These are phyloP conservation scores for Brassicogethes aeneus DNA, from an alignment of 2,888 invertebrate genomes.

Conservation along the genomic window DNA sequence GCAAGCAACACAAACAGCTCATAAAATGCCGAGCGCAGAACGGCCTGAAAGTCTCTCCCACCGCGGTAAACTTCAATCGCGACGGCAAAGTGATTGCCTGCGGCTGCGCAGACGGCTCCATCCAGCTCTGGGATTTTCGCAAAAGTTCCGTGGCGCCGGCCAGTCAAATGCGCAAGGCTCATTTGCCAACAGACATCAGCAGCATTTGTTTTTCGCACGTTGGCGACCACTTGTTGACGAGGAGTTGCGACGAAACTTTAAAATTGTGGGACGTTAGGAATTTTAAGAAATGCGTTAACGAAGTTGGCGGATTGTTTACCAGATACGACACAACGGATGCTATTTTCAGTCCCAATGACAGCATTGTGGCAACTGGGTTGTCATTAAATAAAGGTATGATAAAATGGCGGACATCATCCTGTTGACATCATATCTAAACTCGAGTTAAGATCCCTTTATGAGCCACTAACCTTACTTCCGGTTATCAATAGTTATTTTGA, in stretches of 20 bases:
- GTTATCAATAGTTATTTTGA: neutral
- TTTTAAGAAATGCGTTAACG: constrained; percentile 69
- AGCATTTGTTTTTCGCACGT: constrained; percentile 84
- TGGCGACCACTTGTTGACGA: constrained; percentile 65
- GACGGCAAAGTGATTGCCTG: constrained; percentile 72
- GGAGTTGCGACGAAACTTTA: constrained; percentile 86
- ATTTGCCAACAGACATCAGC: constrained; percentile 73
- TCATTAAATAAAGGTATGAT: constrained; percentile 59
- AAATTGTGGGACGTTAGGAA: constrained; percentile 91
- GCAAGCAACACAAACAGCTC: constrained; percentile 68
- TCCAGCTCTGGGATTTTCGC: constrained; percentile 96
- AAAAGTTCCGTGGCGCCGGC: constrained; percentile 85
- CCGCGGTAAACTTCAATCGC: constrained; percentile 54
- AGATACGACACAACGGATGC: constrained; percentile 78
- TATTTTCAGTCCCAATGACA: constrained; percentile 88
- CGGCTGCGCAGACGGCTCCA: constrained; percentile 89
- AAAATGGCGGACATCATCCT: too few relatives aligned
- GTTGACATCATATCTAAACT: neutral
- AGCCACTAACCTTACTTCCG: neutral
- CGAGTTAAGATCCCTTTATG: neutral
- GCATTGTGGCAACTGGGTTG: constrained; percentile 78
- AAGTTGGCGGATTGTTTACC: constrained; percentile 63
- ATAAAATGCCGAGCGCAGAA: constrained; percentile 83
- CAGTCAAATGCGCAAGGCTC: constrained; percentile 67
- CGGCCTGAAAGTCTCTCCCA: constrained; percentile 61